Conservation (phyloP, 2,888 invertebrate genomes). For the Furcula furcula region DNA sequence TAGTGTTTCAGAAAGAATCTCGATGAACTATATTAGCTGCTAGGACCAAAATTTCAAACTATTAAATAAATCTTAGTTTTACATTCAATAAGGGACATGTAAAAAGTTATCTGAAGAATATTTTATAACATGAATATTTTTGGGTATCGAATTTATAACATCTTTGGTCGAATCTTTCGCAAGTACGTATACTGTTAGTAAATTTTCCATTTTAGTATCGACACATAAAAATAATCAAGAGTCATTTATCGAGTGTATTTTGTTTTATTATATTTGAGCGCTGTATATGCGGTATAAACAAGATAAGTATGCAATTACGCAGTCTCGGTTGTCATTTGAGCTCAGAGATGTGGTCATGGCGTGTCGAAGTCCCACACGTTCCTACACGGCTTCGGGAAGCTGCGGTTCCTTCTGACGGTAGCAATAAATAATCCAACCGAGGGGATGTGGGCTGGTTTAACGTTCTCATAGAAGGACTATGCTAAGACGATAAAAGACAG, state of each 20-base stretch:
- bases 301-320: constrained; percentile 57
- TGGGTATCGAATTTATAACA: no score
- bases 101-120: no score
- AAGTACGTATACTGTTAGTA: no score
- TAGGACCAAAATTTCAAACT: constrained; percentile 28
- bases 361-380: constrained; percentile 50
- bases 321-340: constrained; percentile 69
- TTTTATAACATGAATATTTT: no score
- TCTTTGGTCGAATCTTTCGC: no score
- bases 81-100: constrained; percentile 16
- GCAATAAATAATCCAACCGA: constrained; percentile 46
- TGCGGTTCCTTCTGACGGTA: constrained; percentile 55
- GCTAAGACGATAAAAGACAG: constrained; percentile 53
- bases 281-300: constrained; percentile 43
- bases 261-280: constrained; percentile 26
- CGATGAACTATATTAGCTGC: no score
- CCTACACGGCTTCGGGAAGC: constrained; percentile 64
- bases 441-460: constrained; percentile 36
- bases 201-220: no score
- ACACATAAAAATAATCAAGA: constrained; percentile 35
- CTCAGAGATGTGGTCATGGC: constrained; percentile 39
- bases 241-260: constrained; percentile 13
- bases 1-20: no score
- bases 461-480: constrained; percentile 37
- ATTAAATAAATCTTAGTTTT: constrained; percentile 12